Base-by-base conservation (phyloP, 2,113 vertebrate species). In the Triplophysa tibetana region DNA sequence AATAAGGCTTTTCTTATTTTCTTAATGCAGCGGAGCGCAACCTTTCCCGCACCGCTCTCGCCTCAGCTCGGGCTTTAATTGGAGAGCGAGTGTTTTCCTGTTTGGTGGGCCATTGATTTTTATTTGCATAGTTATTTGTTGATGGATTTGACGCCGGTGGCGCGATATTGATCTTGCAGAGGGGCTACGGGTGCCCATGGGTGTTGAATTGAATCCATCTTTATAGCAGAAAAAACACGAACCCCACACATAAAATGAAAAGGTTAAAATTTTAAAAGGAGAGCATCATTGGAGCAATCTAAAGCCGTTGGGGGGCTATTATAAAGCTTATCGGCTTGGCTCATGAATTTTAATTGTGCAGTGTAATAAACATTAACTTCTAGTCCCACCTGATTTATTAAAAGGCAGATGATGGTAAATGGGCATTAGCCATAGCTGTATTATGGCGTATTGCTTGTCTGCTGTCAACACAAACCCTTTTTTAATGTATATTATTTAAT, bases 101-200 rank as follows among this genome's bases (percentile, higher is more conserved):
- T 92, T 29, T 91, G 86, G 88, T 83, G 80, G 86, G 74, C 82
- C 85, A 90, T 92, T 90, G 92, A 93, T 91, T 93, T 93, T 88
- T 90, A 91, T 94, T 94, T 93, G 90, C 91, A 90, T 90, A 89
- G 81, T 91, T 89, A 90, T 92, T 90, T 93, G 90, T 92, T 92
- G 90, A 92, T 88, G 88, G 88, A 92, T 93, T 87, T 81, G 83
- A 87, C 88, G 88, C 85, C 79, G 19, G 87, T 86, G 88, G 88
- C 84, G 82, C 56, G 83, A 38, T 89, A 85, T 92, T 81, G 87
- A 92, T 92, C 80, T 62, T 70, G 75, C 81, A 29, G 76, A 79
- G 60, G 24, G 52, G 11, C 11, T 60, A 63, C 41, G 48, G 19
- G 50, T 33, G 61, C 23, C 11, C 58, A 76, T 45, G 60, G 23